These are phyloP conservation scores for Tarsius wallacei DNA, from an alignment of 2,797 vertebrate species.

Conservation along the genomic window DNA sequence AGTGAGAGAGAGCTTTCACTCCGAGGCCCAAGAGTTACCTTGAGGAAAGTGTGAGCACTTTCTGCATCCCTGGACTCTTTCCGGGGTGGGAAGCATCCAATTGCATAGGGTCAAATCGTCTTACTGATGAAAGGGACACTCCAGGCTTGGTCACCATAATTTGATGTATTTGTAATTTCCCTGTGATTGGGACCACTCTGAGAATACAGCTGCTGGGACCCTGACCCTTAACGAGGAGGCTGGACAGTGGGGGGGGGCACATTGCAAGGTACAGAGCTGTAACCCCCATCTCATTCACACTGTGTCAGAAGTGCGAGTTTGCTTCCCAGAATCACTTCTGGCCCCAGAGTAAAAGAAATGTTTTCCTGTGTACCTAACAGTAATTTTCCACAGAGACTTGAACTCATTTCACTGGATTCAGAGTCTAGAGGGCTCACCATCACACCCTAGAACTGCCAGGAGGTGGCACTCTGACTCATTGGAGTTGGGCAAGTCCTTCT, in stretches of 20 bases:
- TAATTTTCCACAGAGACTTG: neutral
- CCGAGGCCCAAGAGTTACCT: neutral
- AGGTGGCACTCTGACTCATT: rapidly evolving
- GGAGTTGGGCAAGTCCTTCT: neutral
- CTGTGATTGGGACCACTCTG: neutral
- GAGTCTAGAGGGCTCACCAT: neutral
- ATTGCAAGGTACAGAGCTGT: rapidly evolving
- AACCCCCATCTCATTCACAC: neutral
- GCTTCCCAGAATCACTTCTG: neutral
- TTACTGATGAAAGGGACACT: neutral
- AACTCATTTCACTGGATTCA: neutral
- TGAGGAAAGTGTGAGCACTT: neutral
- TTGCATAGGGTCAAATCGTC: neutral
- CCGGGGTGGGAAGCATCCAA: rapidly evolving
- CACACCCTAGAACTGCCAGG: constrained; percentile 49
- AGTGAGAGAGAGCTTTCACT: neutral
- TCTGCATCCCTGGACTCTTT: neutral
- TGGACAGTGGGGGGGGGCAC: neutral
- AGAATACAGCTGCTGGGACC: neutral
- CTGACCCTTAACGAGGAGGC: too few species aligned
- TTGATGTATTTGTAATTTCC: neutral
- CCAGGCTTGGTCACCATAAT: neutral
- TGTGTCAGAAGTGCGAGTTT: neutral
- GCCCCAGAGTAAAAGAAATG: neutral
- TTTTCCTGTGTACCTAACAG: neutral